Evolutionary conservation across 1,140 invertebrate genomes (phyloP).

Genomic region (Xylocopa sonorina): DNA sequence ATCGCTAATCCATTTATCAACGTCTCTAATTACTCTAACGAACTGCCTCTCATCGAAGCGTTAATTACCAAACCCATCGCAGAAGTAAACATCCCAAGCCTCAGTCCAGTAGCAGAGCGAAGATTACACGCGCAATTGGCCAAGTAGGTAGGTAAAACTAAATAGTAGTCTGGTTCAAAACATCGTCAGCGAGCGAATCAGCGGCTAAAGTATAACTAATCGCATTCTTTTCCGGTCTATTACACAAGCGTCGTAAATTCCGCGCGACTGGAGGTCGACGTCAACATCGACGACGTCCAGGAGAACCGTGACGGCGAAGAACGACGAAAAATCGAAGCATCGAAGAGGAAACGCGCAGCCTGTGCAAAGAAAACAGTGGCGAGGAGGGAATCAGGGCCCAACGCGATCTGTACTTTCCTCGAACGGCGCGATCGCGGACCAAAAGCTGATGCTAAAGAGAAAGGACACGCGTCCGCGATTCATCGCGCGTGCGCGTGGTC

Average conservation of each 20-base stretch:
- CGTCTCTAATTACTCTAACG: no score
- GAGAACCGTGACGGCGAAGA: no score
- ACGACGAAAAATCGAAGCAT: neutral
- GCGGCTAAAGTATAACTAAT: neutral
- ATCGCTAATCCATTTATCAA: no score
- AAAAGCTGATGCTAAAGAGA: constrained; percentile 7
- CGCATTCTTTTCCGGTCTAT: neutral
- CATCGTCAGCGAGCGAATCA: no score
- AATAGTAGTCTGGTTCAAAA: no score
- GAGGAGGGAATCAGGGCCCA: no score
- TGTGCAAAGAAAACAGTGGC: neutral
- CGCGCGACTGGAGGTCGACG: neutral
- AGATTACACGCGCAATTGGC: neutral
- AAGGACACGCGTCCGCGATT: neutral
- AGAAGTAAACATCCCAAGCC: no score
- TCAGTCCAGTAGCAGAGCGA: no score
- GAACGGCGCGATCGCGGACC: neutral
- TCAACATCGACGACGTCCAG: neutral
- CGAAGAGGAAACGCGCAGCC: constrained; percentile 10
- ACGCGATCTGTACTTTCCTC: constrained; percentile 5
- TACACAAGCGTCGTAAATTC: neutral
- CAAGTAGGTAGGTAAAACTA: neutral
- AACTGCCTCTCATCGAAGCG: no score
- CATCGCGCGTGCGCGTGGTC: no score
- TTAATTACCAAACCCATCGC: no score